Percentiles rank a stretch among this genome's conserved stretches.
Evolutionary conservation across 1,140 invertebrate species (phyloP).

Genomic region (Sarcophaga peregrina): DNA sequence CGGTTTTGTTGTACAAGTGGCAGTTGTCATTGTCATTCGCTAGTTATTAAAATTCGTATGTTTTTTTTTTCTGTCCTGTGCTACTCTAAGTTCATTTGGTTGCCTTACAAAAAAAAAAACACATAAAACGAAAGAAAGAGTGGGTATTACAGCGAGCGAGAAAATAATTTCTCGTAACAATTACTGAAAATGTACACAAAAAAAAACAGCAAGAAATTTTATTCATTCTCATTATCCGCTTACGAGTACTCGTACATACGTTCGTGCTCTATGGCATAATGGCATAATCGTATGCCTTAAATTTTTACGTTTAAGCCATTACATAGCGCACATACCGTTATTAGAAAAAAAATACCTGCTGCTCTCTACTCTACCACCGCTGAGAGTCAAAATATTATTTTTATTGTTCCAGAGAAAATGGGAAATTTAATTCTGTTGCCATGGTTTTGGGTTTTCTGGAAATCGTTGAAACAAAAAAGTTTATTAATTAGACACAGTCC

Average conservation of each 20-base stretch:
- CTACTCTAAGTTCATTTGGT: too few species aligned
- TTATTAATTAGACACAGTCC: too few species aligned
- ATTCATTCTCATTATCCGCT: neutral
- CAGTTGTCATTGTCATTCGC: conserved; percentile 9
- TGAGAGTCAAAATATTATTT: neutral
- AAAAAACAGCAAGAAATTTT: neutral
- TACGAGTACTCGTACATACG: neutral
- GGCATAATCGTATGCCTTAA: conserved; percentile 6
- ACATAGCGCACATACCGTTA: too few species aligned
- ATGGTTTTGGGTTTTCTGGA: neutral
- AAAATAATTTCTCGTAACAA: conserved; percentile 6
- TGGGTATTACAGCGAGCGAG: too few species aligned
- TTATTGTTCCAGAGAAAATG: conserved; percentile 2
- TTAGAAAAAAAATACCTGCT: neutral
- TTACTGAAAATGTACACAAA: neutral
- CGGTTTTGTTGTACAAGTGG: neutral
- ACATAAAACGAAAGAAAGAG: too few species aligned
- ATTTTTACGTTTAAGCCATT: neutral
- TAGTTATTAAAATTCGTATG: neutral
- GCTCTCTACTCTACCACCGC: neutral
- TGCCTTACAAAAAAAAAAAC: too few species aligned
- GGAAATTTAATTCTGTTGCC: neutral
- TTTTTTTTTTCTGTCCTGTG: too few species aligned
- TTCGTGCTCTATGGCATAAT: neutral
- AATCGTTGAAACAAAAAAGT: too few species aligned